Evolutionary conservation across 2,888 invertebrate species (phyloP).

Genomic region (Trileptium ribeirensis): DNA sequence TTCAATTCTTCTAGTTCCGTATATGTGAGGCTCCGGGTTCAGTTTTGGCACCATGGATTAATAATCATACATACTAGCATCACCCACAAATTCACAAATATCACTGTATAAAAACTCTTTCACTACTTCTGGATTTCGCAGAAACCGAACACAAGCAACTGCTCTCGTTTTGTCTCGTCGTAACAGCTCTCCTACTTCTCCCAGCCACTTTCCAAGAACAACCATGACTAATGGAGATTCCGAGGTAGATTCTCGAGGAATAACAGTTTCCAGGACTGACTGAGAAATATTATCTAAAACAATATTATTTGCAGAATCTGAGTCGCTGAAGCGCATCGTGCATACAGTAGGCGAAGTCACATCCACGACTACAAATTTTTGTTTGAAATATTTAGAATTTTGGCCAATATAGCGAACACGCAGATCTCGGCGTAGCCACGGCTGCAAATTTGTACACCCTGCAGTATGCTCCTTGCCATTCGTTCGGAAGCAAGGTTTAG

Average conservation of each 20-base stretch:
- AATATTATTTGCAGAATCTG: too few relatives aligned
- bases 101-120: neutral
- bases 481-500: neutral
- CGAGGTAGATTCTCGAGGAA: neutral
- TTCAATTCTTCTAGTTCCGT: too few relatives aligned
- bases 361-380: neutral
- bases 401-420: constrained; percentile 52
- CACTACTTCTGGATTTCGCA: neutral
- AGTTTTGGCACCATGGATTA: too few relatives aligned
- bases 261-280: neutral
- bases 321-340: neutral
- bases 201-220: neutral
- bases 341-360: neutral
- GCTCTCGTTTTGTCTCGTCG: neutral
- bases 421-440: constrained; percentile 51
- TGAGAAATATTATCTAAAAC: neutral
- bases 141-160: neutral
- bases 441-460: neutral
- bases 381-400: constrained; percentile 50
- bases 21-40: too few relatives aligned
- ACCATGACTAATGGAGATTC: neutral
- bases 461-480: neutral
- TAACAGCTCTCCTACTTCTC: neutral
- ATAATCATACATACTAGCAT: neutral
- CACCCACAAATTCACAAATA: neutral